A percentile compares a stretch with the other conserved stretches of the same genome.
phyloP scores from a whole-genome alignment of 2,113 vertebrate genomes.

The Pterocles burchelli region DNA sequence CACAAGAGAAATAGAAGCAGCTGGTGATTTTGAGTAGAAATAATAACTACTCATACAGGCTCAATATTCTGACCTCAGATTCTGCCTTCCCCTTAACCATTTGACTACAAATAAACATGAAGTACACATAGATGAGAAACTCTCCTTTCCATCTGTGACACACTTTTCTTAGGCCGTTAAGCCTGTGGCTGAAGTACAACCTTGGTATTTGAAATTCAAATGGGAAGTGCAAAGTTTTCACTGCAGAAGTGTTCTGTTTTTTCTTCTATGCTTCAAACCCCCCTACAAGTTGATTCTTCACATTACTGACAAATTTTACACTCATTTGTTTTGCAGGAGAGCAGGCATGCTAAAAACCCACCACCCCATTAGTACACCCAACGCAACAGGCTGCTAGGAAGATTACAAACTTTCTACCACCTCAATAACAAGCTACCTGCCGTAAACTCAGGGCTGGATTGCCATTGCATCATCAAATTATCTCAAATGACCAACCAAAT shows the following conservation, averaged over 20 bases:
- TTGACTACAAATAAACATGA: neutral
- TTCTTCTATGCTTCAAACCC: neutral
- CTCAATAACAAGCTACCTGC: neutral
- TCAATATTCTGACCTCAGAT: neutral
- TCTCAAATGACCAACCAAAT: neutral
- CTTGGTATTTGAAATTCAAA: neutral
- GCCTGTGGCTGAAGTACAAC: neutral
- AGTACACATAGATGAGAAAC: neutral
- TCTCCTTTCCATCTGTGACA: neutral
- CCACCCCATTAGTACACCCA: neutral
- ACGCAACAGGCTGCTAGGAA: neutral
- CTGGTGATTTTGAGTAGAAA: neutral
- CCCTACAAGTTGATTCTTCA: neutral
- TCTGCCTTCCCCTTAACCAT: neutral
- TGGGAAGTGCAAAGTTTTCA: neutral
- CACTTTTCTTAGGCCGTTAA: neutral
- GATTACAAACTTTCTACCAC: neutral
- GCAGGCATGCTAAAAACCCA: neutral
- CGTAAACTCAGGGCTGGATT: neutral
- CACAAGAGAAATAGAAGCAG: neutral
- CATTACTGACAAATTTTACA: accelerated
- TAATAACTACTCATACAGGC: neutral
- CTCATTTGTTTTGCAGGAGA: neutral
- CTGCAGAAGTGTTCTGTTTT: neutral
- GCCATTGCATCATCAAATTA: neutral